Conservation (phyloP, 2,113 vertebrate genomes). For the Bubo blakistoni region DNA sequence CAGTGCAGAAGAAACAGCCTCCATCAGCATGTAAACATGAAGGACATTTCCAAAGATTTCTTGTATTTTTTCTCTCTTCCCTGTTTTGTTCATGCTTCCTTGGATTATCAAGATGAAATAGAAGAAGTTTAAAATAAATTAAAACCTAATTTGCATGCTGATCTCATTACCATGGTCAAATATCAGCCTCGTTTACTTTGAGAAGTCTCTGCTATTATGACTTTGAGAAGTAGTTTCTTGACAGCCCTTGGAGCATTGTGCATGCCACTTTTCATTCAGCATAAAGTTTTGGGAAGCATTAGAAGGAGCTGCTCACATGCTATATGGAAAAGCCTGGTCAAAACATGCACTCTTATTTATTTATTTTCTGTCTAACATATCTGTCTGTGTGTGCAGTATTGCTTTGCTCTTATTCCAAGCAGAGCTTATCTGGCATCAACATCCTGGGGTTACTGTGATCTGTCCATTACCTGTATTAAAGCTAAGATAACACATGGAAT, state of each 20-base stretch:
- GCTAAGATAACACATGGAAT: not conserved
- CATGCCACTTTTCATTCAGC: constrained; percentile 11
- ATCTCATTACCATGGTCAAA: constrained; percentile 35
- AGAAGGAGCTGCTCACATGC: not conserved
- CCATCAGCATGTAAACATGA: not conserved
- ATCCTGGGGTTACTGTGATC: not conserved
- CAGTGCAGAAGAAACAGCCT: not conserved
- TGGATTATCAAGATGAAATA: constrained; percentile 35
- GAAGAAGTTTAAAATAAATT: constrained; percentile 34
- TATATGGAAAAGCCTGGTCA: not conserved
- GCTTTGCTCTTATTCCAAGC: not conserved
- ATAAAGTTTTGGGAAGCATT: not conserved
- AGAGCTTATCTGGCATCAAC: not conserved
- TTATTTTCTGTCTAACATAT: not conserved
- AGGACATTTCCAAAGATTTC: not conserved
- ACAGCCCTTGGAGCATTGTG: not conserved
- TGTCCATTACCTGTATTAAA: not conserved
- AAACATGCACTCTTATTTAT: not conserved
- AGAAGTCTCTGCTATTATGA: constrained; percentile 25
- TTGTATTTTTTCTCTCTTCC: not conserved
- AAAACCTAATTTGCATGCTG: constrained; percentile 4
- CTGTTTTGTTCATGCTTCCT: not conserved
- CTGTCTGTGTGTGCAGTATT: not conserved
- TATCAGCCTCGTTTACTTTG: constrained; percentile 7
- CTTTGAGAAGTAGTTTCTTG: constrained; percentile 38